Conservation (phyloP, 2,797 vertebrate genomes). For the Ceyx erithaca region DNA sequence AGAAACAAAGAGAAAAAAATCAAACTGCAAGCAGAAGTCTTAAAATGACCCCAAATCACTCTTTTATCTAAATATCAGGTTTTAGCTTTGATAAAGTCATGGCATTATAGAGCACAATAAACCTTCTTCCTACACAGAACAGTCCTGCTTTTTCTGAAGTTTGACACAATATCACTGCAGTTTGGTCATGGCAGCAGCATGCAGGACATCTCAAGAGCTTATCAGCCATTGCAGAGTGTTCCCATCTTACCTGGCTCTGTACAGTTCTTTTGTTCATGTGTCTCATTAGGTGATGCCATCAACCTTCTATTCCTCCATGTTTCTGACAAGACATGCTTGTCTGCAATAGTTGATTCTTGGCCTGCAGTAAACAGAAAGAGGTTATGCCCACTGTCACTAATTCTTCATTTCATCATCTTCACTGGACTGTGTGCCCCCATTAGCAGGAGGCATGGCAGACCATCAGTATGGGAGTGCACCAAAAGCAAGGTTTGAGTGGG, state of each 20-base stretch:
- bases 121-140: not conserved
- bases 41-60: not conserved
- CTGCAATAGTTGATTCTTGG: constrained; percentile 43
- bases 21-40: not conserved
- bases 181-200: not conserved
- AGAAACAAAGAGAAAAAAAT: not conserved
- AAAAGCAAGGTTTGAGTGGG: not conserved
- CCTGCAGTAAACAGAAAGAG: constrained; percentile 60
- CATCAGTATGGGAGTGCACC: fast-evolving
- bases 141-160: not conserved
- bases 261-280: constrained; percentile 77
- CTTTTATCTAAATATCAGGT: not conserved
- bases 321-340: constrained; percentile 46
- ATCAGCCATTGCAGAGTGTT: not conserved
- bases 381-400: not conserved
- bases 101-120: not conserved
- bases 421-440: not conserved
- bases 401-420: not conserved
- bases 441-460: not conserved
- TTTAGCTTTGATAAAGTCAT: not conserved
- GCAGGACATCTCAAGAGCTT: not conserved
- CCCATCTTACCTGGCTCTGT: constrained; percentile 79
- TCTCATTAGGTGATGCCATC: constrained; percentile 77
- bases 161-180: not conserved
- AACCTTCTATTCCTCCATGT: constrained; percentile 79